A percentile compares a stretch with the other conserved stretches of the same genome.
phyloP scores from a whole-genome alignment of 2,113 vertebrate genomes.

The Garra rufa region DNA sequence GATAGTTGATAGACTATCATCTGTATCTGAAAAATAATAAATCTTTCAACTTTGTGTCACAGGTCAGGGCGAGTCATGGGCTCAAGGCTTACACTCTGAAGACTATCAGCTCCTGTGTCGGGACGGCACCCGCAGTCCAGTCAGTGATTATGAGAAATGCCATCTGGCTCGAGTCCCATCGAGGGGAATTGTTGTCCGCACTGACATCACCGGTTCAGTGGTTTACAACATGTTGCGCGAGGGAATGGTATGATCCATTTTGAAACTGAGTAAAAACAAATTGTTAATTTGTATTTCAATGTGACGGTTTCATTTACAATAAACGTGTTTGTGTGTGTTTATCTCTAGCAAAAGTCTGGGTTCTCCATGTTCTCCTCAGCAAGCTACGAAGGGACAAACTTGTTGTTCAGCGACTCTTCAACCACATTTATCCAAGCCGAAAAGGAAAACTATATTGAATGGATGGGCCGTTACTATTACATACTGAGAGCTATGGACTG shows the following conservation, averaged over 20 bases:
- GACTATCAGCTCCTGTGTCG: slow-evolving; percentile 89
- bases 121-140: slow-evolving; percentile 75
- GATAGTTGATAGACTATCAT: neutral
- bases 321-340: slow-evolving; percentile 62
- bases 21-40: neutral
- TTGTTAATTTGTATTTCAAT: neutral
- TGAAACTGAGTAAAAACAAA: neutral
- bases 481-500: slow-evolving; percentile 86
- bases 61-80: slow-evolving; percentile 81
- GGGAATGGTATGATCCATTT: slow-evolving; percentile 79
- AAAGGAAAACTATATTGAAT: slow-evolving; percentile 79
- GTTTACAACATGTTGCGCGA: slow-evolving; percentile 83
- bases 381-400: slow-evolving; percentile 70
- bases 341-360: slow-evolving; percentile 65
- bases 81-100: slow-evolving; percentile 65
- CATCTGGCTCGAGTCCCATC: slow-evolving; percentile 85
- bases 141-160: slow-evolving; percentile 81
- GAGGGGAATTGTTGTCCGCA: slow-evolving; percentile 81
- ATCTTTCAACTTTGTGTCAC: slow-evolving; percentile 21
- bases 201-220: slow-evolving; percentile 67
- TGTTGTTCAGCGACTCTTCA: slow-evolving; percentile 88
- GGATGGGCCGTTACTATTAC: slow-evolving; percentile 85
- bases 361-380: slow-evolving; percentile 88
- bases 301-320: neutral
- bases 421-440: slow-evolving; percentile 69